Base-by-base conservation (phyloP, 2,797 vertebrate genomes). In the Labroides dimidiatus region DNA sequence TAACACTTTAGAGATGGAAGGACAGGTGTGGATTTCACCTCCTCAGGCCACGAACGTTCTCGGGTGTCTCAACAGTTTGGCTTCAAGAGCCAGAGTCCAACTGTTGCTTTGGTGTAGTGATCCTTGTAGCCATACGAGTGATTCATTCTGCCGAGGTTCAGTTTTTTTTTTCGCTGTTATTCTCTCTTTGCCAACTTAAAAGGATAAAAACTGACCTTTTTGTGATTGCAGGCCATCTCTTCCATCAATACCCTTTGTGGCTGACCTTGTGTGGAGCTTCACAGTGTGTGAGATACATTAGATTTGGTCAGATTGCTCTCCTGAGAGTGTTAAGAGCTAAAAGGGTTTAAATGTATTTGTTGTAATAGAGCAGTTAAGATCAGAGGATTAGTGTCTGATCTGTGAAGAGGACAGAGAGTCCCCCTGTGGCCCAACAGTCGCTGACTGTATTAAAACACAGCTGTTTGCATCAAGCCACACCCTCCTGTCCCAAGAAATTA, bases 1-100 rank as follows among this genome's bases (percentile, higher is more conserved):
- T 16, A 63, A 63, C n/a, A 63, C 63, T 78, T 63, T 20, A 39
- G 68, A 65, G 62, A 42, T 27, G 45, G 67, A 69, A 47, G 12
- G 19, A 69, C 63, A 2, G 76, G 89, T 90, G 84, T 90, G 41
- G 67, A 72, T 92, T 92, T 89, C 90, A 68, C 52, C 77, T 78
- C 91, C 82, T 80, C 49, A 12, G 87, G 88, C 80, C 36, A 19
- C 11, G 24, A 16, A 21, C 41, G 53, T 42, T 84, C 89, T 93
- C 85, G 0, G 72, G 76, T 92, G 84, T 91, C 88, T 53, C 27
- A 43, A 8, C 59, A 20, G 72, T 64, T 84, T 63, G 54, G 59
- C 69, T 47, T 54, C 19, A 27, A 60, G 73, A 81, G 37, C 50
- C 66, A 37, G 44, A 73, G 36, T 81, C 72, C 66, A 67, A 72